A percentile compares a stretch with the other conserved stretches of the same genome.
Evolutionary conservation across 35 echinoderm and acorn worm genomes (phyloP).

Genomic region (Strongylocentrotus purpuratus): DNA sequence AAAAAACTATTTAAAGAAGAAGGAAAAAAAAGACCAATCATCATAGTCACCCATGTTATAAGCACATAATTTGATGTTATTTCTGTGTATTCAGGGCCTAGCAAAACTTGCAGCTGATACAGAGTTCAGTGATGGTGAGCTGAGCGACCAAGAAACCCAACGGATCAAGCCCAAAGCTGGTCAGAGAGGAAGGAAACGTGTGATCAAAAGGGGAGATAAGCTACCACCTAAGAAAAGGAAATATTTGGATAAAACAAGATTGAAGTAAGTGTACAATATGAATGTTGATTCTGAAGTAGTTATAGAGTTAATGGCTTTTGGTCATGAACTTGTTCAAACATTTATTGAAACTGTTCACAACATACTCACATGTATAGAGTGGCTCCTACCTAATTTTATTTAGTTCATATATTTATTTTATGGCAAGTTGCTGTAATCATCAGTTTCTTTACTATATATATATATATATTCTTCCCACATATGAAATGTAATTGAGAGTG

Average conservation of each 20-base stretch:
- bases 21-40: too few relatives aligned
- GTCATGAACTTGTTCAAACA: not conserved
- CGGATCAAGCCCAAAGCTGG: not conserved
- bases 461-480: too few relatives aligned
- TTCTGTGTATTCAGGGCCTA: not conserved
- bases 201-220: slow-evolving; percentile 12
- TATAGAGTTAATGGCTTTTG: not conserved
- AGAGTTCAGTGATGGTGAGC: not conserved
- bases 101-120: not conserved
- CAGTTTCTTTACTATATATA: too few relatives aligned
- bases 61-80: too few relatives aligned
- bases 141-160: not conserved
- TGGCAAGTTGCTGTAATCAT: too few relatives aligned
- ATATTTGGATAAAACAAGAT: slow-evolving; percentile 31
- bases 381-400: too few relatives aligned
- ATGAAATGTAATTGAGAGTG: too few relatives aligned
- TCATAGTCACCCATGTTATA: too few relatives aligned
- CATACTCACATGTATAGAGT: too few relatives aligned
- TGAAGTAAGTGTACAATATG: not conserved
- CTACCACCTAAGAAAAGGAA: slow-evolving; percentile 42
- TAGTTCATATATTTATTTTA: too few relatives aligned
- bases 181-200: not conserved
- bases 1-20: too few relatives aligned
- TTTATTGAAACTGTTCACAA: too few relatives aligned
- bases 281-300: not conserved